A percentile compares a stretch with the other conserved stretches of the same genome.
Evolutionary conservation across 2,113 vertebrate genomes (phyloP).

Genomic region (Candoia aspera): DNA sequence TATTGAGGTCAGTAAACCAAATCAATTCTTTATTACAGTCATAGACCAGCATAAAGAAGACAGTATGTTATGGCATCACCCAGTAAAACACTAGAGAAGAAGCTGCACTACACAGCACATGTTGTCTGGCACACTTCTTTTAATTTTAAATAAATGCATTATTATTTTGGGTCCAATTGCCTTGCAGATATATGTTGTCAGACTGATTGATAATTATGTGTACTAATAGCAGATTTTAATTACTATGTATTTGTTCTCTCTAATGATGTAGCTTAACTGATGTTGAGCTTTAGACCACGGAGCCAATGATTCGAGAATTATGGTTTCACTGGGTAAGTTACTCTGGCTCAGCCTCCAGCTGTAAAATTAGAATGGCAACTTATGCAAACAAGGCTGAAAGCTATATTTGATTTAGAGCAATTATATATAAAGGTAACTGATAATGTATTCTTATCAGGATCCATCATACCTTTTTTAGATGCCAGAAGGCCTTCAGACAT

Average conservation of each 20-base stretch:
- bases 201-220: neutral
- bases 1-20: neutral
- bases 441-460: neutral
- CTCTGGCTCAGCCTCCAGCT: neutral
- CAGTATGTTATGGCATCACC: neutral
- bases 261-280: neutral
- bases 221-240: neutral
- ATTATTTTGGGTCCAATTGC: neutral
- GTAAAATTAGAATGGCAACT: neutral
- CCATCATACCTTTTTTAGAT: conserved; percentile 42
- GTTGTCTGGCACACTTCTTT: neutral
- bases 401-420: neutral
- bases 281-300: neutral
- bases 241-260: neutral
- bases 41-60: neutral
- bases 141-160: neutral
- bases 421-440: neutral
- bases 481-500: conserved; percentile 50
- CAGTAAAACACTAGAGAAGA: neutral
- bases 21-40: neutral
- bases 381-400: neutral
- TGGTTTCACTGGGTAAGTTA: neutral
- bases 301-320: neutral
- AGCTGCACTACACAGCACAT: neutral
- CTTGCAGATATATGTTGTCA: neutral